Evolutionary conservation across 2,888 invertebrate species (phyloP), one percentile per base, ranked within the genome.

Genomic region (Epistrophe eligans): DNA sequence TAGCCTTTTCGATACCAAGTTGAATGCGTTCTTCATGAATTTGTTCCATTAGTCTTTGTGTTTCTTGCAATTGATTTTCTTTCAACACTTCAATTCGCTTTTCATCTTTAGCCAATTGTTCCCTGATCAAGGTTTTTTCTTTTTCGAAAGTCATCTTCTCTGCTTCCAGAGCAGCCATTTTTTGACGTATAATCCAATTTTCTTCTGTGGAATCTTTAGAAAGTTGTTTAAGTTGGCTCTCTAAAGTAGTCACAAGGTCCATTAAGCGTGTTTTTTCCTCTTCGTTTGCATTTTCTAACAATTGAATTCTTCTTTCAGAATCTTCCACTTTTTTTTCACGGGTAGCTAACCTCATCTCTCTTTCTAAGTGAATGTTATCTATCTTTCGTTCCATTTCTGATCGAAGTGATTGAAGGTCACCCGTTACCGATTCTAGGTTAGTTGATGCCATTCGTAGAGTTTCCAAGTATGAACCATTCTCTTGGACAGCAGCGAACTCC

Each of bases 151-250:
- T 90, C 11, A 89, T 79, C 74, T 91, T 91, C 32, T 93, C 93
- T 0, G 91, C 91, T 76, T 93, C 93, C 4, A 93, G 79, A 8
- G 91, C 89, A n/a, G 91, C 89, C 89, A 92, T 89, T 76, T 92
- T 92, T 88, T 93, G 92, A 0, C 92, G 90, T 15, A 93, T 72
- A 43, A 91, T 90, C 93, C 93, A 93, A 72, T 92, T 92, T 48
- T 93, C 93, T 58, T 93, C 93, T 0, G 92, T 91, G 0, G 92
- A 89, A 11, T 92, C 92, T 74, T 91, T 92, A 0, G 91, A 91
- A 0, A 93, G 84, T 10, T 62, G 62, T 91, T 91, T 5, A 77
- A 87, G 81, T 80, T 93, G 93, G 17, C 90, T 72, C 79, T 93
- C 93, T 38, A 93, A 82, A 7, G 91, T 91, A 74, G 92, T 90